Conservation (phyloP, 1,140 invertebrate species). For the Pantala flavescens region DNA sequence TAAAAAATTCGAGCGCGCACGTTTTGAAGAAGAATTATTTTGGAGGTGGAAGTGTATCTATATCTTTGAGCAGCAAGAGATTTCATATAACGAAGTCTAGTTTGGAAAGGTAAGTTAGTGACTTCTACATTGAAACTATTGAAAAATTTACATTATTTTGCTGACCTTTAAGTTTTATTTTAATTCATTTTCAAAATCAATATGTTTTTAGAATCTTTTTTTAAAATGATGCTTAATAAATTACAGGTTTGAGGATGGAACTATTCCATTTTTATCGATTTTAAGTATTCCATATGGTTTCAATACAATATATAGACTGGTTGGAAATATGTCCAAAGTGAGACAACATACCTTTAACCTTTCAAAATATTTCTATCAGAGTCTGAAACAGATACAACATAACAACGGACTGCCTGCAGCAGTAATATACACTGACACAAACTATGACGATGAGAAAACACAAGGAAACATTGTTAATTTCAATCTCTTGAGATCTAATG, state of each 20-base stretch:
- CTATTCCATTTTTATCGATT: constrained; percentile 78
- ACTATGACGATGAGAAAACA: constrained; percentile 45
- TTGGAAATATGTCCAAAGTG: constrained; percentile 55
- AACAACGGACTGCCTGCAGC: constrained; percentile 59
- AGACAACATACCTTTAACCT: constrained; percentile 65
- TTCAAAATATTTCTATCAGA: constrained; percentile 57
- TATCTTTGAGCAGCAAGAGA: constrained; percentile 61
- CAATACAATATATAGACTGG: constrained; percentile 48
- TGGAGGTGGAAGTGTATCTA: constrained; percentile 84
- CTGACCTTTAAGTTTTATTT: constrained; percentile 11
- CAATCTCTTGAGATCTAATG: constrained; percentile 67
- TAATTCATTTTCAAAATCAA: background rate
- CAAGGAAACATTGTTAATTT: constrained; percentile 87
- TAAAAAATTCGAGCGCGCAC: constrained; percentile 54
- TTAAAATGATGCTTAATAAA: constrained; percentile 13
- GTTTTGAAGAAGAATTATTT: constrained; percentile 68
- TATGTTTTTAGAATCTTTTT: background rate
- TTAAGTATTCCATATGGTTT: constrained; percentile 72
- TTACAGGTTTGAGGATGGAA: constrained; percentile 88
- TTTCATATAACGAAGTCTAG: background rate
- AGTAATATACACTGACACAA: constrained; percentile 59
- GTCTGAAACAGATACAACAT: constrained; percentile 55
- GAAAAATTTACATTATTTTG: constrained; percentile 16
- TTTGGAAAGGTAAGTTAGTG: background rate
- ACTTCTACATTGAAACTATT: constrained; percentile 14